A percentile compares a stretch with the other conserved stretches of the same genome.
Conservation (phyloP, 2,888 invertebrate species). For the Cerceris ruficornis region DNA sequence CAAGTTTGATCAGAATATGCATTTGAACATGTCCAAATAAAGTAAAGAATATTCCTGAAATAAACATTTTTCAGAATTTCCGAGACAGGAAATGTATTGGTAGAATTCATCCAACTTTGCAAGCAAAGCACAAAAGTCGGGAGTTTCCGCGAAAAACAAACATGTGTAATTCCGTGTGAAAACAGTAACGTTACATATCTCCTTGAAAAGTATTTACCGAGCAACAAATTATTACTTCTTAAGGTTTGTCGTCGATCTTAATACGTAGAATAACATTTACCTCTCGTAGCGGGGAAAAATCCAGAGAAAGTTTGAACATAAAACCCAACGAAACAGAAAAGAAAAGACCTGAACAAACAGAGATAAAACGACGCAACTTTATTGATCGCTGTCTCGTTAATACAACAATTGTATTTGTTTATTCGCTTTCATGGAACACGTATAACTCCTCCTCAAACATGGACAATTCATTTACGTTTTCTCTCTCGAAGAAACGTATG, state of each 20-base stretch:
- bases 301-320: not conserved
- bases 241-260: conserved; percentile 7
- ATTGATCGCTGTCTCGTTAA: conserved; percentile 35
- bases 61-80: too few relatives aligned
- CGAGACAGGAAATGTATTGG: too few relatives aligned
- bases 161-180: too few relatives aligned
- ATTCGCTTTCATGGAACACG: not conserved
- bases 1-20: too few relatives aligned
- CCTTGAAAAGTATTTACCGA: not conserved
- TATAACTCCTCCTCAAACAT: conserved; percentile 4
- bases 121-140: too few relatives aligned
- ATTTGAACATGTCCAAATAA: too few relatives aligned
- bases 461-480: too few relatives aligned
- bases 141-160: too few relatives aligned
- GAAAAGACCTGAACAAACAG: conserved; percentile 36
- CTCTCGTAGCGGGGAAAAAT: not conserved
- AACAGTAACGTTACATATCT: too few relatives aligned
- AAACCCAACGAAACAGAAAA: not conserved
- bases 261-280: not conserved
- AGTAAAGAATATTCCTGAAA: too few relatives aligned
- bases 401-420: not conserved
- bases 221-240: not conserved
- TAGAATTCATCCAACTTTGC: too few relatives aligned
- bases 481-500: too few relatives aligned
- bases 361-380: conserved; percentile 28